phyloP scores from a whole-genome alignment of 2,797 vertebrate genomes.

The Clarias pachynema region DNA sequence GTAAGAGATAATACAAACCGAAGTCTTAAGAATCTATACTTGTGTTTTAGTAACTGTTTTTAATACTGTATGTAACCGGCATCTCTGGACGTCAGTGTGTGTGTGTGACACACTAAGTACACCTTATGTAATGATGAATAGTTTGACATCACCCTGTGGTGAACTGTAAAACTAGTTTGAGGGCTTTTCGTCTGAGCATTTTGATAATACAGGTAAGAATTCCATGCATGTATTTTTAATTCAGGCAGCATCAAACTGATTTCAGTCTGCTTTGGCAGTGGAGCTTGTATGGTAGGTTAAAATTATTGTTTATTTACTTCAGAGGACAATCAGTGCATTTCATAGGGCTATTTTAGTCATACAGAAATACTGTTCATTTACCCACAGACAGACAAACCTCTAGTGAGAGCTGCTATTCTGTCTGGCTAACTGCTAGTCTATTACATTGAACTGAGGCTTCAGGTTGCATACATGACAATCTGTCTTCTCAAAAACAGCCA shows the following conservation, averaged over 20 bases:
- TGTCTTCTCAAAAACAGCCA: constrained; percentile 65
- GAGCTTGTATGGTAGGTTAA: constrained; percentile 36
- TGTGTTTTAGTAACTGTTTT: constrained; percentile 54
- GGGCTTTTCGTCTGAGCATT: constrained; percentile 62
- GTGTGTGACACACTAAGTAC: constrained; percentile 58
- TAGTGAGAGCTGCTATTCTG: constrained; percentile 72
- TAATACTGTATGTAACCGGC: constrained; percentile 59
- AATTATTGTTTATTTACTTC: constrained; percentile 26
- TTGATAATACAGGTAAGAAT: constrained; percentile 64
- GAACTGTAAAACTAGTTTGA: constrained; percentile 53
- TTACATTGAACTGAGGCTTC: constrained; percentile 8
- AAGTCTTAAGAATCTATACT: constrained; percentile 59
- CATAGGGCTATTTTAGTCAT: constrained; percentile 25
- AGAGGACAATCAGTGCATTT: constrained; percentile 47
- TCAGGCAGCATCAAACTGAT: constrained; percentile 61
- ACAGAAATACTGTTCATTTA: constrained; percentile 10
- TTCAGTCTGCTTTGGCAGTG: constrained; percentile 27
- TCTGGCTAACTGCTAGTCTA: constrained; percentile 38
- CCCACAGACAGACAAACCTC: constrained; percentile 12
- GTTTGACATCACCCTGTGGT: constrained; percentile 49
- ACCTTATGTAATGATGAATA: constrained; percentile 62
- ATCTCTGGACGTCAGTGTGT: constrained; percentile 65
- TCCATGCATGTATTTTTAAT: constrained; percentile 60
- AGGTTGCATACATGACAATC: constrained; percentile 72
- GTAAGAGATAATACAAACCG: constrained; percentile 21